These are phyloP conservation scores for Carabus problematicus DNA, from an alignment of 2,888 invertebrate species.

Conservation along the genomic window DNA sequence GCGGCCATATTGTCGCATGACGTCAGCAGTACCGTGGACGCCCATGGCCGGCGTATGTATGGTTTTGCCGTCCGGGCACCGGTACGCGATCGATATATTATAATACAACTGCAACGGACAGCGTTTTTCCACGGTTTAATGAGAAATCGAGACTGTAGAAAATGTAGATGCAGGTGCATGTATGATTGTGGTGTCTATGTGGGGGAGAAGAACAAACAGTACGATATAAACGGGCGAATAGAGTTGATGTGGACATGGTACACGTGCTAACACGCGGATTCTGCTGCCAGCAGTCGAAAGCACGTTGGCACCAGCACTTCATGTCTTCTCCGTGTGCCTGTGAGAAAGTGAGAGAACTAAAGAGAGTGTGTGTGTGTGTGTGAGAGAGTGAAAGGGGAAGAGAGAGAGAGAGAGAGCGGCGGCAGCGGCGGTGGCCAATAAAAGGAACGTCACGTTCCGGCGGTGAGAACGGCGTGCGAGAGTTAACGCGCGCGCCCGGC, in stretches of 20 bases:
- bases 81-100: slow-evolving; percentile 29
- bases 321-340: background rate
- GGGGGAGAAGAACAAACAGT: too few relatives aligned
- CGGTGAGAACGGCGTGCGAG: slow-evolving; percentile 40
- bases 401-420: background rate
- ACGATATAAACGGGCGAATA: too few relatives aligned
- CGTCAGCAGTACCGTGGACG: slow-evolving; percentile 53
- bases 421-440: slow-evolving; percentile 28
- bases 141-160: too few relatives aligned
- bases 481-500: slow-evolving; percentile 27
- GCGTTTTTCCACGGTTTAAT: too few relatives aligned
- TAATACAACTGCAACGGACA: slow-evolving; percentile 34
- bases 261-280: too few relatives aligned
- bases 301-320: background rate
- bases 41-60: background rate
- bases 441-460: slow-evolving; percentile 36
- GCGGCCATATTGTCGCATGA: slow-evolving; percentile 62
- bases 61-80: background rate
- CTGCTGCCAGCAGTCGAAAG: too few relatives aligned
- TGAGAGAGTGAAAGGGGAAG: slow-evolving; percentile 14
- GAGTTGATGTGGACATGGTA: too few relatives aligned
- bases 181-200: too few relatives aligned
- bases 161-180: too few relatives aligned
- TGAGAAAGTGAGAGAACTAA: slow-evolving; percentile 5
- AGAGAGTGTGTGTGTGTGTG: background rate